Evolutionary conservation across 2,797 vertebrate genomes (phyloP), one percentile per base, ranked within the genome.

Genomic region (Malurus splendens): DNA sequence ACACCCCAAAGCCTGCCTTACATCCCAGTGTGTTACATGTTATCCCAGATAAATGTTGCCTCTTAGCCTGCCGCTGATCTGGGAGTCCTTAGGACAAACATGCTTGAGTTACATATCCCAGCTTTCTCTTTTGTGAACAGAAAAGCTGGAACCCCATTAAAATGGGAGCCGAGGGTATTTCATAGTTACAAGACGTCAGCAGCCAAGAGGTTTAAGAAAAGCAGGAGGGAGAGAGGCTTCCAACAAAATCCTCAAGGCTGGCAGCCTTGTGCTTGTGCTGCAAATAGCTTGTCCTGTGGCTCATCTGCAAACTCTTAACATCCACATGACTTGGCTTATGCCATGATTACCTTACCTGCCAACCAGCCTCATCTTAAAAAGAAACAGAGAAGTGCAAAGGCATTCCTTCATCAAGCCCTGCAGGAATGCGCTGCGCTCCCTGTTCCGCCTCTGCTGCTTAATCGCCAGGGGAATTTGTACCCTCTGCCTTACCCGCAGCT

Each of bases 281-380:
- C 68, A 38, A 89, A 80, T 57, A 71, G 32, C 61, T 77, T 30
- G 61, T 93, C 55, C 89, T 65, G 51, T 72, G 73, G 82, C 73
- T 81, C 92, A 36, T 93, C 93, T 83, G 89, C 73, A 85, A 74
- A 79, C 87, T 87, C 90, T 89, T 87, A 85, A 55, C 51, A 14
- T 52, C 50, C 90, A 81, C 87, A 83, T 87, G 93, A 89, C 76
- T 90, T 52, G 85, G 87, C 76, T 93, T 93, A 77, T 1, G 2
- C 52, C 1, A 1, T 1, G 12, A 62, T 86, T 60, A n/a, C 48
- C 79, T 81, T 93, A 93, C 92, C 89, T 93, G 90, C 47, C 82
- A 85, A 82, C 86, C 39, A 44, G 74, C 22, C 42, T 56, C 2
- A 0, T 76, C 88, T 56, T 32, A 47, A 74, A 81, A 82, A 72